phyloP scores from a whole-genome alignment of 92 coral and sea anemone species.

The Zoanthus gigantus region DNA sequence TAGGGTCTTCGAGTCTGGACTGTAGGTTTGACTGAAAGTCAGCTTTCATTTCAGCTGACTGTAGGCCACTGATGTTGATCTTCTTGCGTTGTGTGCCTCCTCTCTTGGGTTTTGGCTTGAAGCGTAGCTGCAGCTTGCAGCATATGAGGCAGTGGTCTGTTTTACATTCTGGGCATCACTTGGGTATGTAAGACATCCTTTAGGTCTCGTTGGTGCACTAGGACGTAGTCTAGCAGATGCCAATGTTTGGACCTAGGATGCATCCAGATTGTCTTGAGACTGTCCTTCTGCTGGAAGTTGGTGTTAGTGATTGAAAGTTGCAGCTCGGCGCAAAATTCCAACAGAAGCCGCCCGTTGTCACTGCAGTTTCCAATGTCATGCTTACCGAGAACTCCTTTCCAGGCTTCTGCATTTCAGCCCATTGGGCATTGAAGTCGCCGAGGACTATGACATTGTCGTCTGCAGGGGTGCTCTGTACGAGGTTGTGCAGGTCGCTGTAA shows the following conservation, averaged over 20 bases:
- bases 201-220: conserved; percentile 21
- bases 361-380: conserved; percentile 14
- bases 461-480: neutral
- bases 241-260: neutral
- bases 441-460: conserved; percentile 26
- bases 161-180: neutral
- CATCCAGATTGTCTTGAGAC: conserved; percentile 16
- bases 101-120: neutral
- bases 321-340: conserved; percentile 33
- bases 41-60: too few relatives aligned
- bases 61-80: too few relatives aligned
- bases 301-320: conserved; percentile 23
- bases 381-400: conserved; percentile 34
- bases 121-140: neutral
- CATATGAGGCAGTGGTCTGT: conserved; percentile 20
- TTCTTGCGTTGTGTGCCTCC: too few relatives aligned
- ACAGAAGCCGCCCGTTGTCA: conserved; percentile 37
- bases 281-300: conserved; percentile 32
- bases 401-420: conserved; percentile 17
- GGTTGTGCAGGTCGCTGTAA: conserved; percentile 19
- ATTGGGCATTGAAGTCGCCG: conserved; percentile 43
- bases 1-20: neutral
- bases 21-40: too few relatives aligned
- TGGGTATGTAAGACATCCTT: conserved; percentile 6
- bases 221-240: conserved; percentile 13